phyloP scores from a whole-genome alignment of 2,113 vertebrate genomes.

The Todiramphus chloris region DNA sequence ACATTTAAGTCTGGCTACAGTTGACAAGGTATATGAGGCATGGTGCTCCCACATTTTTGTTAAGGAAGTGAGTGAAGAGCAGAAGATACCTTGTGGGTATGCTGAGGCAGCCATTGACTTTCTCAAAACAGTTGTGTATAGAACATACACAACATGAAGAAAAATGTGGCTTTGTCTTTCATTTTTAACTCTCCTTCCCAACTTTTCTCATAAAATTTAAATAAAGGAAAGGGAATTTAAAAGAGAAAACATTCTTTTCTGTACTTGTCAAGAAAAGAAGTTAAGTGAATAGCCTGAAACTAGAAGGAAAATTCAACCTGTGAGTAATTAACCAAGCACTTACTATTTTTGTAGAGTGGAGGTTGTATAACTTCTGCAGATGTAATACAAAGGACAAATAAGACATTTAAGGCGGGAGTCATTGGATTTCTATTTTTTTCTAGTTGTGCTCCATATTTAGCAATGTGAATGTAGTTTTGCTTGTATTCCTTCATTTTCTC shows the following conservation, averaged over 20 bases:
- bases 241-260: background rate
- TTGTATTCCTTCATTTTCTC: background rate
- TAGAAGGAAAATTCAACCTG: background rate
- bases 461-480: background rate
- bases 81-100: background rate
- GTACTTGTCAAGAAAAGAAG: background rate
- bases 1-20: background rate
- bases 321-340: background rate
- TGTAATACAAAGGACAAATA: background rate
- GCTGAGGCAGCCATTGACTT: background rate
- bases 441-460: background rate
- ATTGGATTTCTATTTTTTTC: background rate
- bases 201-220: background rate
- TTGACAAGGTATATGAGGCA: background rate
- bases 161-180: background rate
- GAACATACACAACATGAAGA: background rate
- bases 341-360: background rate
- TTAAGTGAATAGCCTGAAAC: background rate
- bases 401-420: background rate
- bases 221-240: background rate
- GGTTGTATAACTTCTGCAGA: background rate
- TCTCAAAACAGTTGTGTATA: background rate
- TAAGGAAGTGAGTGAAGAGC: background rate
- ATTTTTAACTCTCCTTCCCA: accelerated
- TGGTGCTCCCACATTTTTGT: background rate